phyloP scores from a whole-genome alignment of 2,888 invertebrate species.

The Cremastinae sp. region DNA sequence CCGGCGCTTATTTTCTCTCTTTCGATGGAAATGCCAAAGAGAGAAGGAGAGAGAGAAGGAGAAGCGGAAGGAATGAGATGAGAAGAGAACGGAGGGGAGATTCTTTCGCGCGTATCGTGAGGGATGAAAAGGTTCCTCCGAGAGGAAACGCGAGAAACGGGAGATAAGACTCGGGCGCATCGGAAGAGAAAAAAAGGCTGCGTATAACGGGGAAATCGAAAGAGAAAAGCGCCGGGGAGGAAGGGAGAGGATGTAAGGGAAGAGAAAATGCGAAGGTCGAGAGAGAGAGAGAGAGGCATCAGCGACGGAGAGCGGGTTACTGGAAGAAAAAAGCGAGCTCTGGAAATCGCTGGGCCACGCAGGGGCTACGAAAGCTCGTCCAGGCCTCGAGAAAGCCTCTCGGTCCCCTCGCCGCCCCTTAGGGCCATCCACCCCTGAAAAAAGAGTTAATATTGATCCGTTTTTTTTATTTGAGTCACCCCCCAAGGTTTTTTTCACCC shows the following conservation, averaged over 20 bases:
- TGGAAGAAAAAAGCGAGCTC: conserved; percentile 33
- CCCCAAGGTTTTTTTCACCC: conserved; percentile 84
- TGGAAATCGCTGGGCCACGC: conserved; percentile 48
- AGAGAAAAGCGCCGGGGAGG: conserved; percentile 28
- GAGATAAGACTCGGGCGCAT: conserved; percentile 42
- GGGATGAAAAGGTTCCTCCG: conserved; percentile 28
- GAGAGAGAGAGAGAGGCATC: conserved; percentile 9
- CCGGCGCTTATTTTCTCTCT: too few relatives aligned
- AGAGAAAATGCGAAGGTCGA: conserved; percentile 24
- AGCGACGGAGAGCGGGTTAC: conserved; percentile 9
- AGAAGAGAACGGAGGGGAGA: conserved; percentile 56
- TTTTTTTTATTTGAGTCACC: conserved; percentile 85
- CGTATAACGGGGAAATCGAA: conserved; percentile 27
- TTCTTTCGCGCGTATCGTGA: conserved; percentile 40
- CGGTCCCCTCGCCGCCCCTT: conserved; percentile 62
- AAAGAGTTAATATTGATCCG: conserved; percentile 88
- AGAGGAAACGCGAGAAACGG: conserved; percentile 38
- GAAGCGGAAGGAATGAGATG: conserved; percentile 50
- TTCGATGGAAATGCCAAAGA: too few relatives aligned
- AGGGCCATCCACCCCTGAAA: conserved; percentile 79
- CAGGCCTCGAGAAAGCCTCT: conserved; percentile 57
- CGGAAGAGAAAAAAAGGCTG: conserved; percentile 18
- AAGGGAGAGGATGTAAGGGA: conserved; percentile 34
- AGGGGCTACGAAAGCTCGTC: conserved; percentile 44
- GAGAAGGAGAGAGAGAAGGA: conserved; percentile 31